Evolutionary conservation across 2,113 vertebrate genomes (phyloP).

Genomic region (Ammodramus savannarum): DNA sequence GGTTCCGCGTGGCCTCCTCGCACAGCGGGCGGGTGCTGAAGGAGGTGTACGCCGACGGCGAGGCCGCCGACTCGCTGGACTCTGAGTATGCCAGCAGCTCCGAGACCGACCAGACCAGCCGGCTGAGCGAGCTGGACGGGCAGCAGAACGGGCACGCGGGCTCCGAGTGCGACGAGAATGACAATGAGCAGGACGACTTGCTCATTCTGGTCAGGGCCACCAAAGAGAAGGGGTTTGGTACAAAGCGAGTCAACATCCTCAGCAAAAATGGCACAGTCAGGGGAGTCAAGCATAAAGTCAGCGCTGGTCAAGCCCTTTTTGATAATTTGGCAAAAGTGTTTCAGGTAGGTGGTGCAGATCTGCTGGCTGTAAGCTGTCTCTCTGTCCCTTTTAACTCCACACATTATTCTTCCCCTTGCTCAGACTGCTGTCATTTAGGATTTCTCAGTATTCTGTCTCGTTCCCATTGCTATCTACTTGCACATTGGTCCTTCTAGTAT

Average conservation of each 20-base stretch:
- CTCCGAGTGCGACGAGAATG: conserved; percentile 82
- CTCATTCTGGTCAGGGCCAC: conserved; percentile 82
- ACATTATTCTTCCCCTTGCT: background rate
- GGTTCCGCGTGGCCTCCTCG: conserved; percentile 92
- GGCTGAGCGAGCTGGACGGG: conserved; percentile 78
- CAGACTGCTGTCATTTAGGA: background rate
- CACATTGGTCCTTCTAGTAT: background rate
- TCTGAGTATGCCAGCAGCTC: conserved; percentile 90
- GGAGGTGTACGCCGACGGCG: conserved; percentile 91
- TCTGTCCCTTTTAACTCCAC: background rate
- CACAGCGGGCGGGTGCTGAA: conserved; percentile 91
- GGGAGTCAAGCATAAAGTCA: conserved; percentile 97
- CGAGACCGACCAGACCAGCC: conserved; percentile 81
- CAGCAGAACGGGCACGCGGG: conserved; percentile 75
- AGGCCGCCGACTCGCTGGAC: conserved; percentile 82
- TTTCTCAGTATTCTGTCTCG: background rate
- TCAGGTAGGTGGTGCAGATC: conserved; percentile 77
- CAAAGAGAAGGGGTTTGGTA: conserved; percentile 83
- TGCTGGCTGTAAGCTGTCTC: background rate
- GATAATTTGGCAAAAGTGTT: conserved; percentile 84
- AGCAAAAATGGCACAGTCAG: conserved; percentile 97
- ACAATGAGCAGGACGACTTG: conserved; percentile 82
- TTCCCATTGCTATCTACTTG: background rate
- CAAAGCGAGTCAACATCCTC: conserved; percentile 91
- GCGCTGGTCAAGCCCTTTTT: conserved; percentile 92